Conservation (phyloP, 2,113 vertebrate genomes). For the Aptenodytes forsteri region DNA sequence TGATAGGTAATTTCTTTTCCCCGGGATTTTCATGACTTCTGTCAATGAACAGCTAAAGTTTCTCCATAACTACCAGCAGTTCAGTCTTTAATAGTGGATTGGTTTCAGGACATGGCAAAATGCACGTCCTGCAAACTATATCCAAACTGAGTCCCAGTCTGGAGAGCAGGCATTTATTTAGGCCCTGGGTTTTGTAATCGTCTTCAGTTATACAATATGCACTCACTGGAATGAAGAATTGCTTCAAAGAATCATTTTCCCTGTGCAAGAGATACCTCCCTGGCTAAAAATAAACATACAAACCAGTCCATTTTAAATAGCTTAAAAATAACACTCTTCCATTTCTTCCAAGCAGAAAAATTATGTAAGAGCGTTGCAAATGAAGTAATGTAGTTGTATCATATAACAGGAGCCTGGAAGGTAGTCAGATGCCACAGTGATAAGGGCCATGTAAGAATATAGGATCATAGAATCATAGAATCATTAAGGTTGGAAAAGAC, state of each 20-base stretch:
- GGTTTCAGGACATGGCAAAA: background rate
- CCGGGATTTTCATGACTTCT: background rate
- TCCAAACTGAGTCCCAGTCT: background rate
- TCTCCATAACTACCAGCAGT: background rate
- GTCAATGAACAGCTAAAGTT: background rate
- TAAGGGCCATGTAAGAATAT: background rate
- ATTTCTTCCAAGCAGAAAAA: background rate
- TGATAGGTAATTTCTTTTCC: background rate
- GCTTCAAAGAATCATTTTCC: background rate
- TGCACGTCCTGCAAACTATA: background rate
- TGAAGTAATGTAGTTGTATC: background rate
- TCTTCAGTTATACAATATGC: background rate
- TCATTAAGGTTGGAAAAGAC: background rate
- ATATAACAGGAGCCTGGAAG: background rate
- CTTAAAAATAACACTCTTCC: background rate
- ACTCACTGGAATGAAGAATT: background rate
- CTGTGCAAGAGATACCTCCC: background rate
- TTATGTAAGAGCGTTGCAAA: background rate
- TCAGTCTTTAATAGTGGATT: background rate
- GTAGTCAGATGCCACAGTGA: background rate
- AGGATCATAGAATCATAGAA: background rate
- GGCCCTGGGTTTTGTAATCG: background rate
- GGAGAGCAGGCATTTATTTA: background rate
- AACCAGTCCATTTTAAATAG: background rate
- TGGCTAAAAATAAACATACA: conserved; percentile 37